Evolutionary conservation across 2,113 vertebrate species (phyloP).

Genomic region (Excalfactoria chinensis): DNA sequence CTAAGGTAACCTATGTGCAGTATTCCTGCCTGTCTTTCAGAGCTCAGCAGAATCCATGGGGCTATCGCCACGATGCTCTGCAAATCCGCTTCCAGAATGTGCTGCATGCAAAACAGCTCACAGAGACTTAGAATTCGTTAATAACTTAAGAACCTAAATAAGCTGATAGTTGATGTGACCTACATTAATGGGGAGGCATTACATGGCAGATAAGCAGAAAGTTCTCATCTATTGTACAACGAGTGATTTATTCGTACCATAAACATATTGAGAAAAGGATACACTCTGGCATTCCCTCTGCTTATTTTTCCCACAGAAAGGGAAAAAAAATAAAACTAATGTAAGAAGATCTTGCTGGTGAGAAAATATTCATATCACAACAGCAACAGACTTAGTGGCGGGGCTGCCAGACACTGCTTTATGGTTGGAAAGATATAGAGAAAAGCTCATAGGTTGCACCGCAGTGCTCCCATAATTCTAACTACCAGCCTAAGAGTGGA

Average conservation of each 20-base stretch:
- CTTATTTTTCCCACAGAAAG: not conserved
- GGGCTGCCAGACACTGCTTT: conserved; percentile 43
- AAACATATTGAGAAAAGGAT: conserved; percentile 23
- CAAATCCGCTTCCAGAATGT: conserved; percentile 29
- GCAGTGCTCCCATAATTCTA: conserved; percentile 31
- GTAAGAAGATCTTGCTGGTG: conserved; percentile 43
- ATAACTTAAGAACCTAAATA: conserved; percentile 65
- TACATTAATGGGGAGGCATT: conserved; percentile 53
- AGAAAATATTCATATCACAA: conserved; percentile 50
- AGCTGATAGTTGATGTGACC: conserved; percentile 62
- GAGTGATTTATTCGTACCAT: conserved; percentile 48
- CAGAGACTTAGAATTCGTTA: conserved; percentile 52
- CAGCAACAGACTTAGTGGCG: conserved; percentile 13
- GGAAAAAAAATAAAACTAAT: conserved; percentile 39
- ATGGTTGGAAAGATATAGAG: conserved; percentile 41
- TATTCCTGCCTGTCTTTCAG: not conserved
- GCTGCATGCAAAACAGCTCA: not conserved
- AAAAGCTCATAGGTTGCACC: conserved; percentile 6
- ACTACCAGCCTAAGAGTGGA: conserved; percentile 44
- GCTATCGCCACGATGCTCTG: not conserved
- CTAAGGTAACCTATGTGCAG: conserved; percentile 31
- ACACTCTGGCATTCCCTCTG: conserved; percentile 20
- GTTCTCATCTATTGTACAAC: conserved; percentile 44
- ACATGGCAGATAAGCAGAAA: conserved; percentile 57
- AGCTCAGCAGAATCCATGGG: not conserved